Percentiles rank a stretch among this genome's conserved stretches.
Conservation (phyloP, 2,888 invertebrate genomes). For the Chloromyia formosa region DNA sequence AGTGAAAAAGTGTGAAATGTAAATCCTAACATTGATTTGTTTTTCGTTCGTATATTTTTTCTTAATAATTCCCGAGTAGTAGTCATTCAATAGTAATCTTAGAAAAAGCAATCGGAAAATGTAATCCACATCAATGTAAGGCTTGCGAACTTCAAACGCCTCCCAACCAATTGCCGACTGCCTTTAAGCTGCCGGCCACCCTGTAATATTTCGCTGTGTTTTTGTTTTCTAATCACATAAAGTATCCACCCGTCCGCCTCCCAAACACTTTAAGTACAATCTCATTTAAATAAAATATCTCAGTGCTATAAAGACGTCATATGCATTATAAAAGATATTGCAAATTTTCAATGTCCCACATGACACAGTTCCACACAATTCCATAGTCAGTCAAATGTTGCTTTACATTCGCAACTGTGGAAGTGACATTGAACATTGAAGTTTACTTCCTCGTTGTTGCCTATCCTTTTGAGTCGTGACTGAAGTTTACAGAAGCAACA, state of each 20-base stretch:
- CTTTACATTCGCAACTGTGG: constrained; percentile 8
- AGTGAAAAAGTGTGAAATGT: too few relatives aligned
- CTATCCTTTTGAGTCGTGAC: constrained; percentile 39
- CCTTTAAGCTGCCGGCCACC: too few relatives aligned
- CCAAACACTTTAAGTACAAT: neutral
- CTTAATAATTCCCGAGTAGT: too few relatives aligned
- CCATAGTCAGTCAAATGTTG: neutral
- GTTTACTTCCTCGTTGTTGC: constrained; percentile 40
- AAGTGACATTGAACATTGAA: constrained; percentile 35
- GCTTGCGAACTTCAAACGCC: too few relatives aligned
- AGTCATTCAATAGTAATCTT: too few relatives aligned
- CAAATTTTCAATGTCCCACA: constrained; percentile 38
- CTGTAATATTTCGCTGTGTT: too few relatives aligned
- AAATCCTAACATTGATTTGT: too few relatives aligned
- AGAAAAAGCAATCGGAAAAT: too few relatives aligned
- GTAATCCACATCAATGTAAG: too few relatives aligned
- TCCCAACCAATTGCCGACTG: too few relatives aligned
- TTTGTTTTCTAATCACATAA: too few relatives aligned
- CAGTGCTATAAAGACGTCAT: neutral
- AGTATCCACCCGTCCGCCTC: neutral
- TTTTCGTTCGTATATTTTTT: too few relatives aligned
- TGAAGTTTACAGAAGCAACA: neutral
- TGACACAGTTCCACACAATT: constrained; percentile 29
- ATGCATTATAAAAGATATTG: constrained; percentile 30
- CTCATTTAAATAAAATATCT: constrained; percentile 25